phyloP scores from a whole-genome alignment of 2,888 invertebrate species.

The Erebia aethiops region DNA sequence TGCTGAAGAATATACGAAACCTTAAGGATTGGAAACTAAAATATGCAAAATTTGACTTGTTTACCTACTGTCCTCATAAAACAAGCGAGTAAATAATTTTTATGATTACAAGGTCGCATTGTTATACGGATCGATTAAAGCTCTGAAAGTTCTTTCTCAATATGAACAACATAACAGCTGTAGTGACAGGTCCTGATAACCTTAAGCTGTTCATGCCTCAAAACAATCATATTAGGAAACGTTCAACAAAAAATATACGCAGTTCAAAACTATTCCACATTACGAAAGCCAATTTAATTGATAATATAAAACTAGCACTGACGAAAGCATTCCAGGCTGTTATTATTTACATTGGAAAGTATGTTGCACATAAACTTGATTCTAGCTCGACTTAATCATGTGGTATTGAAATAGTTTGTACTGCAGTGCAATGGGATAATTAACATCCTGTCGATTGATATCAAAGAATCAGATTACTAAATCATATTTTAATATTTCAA shows the following conservation, averaged over 20 bases:
- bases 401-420: constrained; percentile 30
- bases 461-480: constrained; percentile 18
- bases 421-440: constrained; percentile 23
- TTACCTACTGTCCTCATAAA: constrained; percentile 12
- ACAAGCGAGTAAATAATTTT: neutral
- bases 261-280: constrained; percentile 29
- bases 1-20: neutral
- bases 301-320: constrained; percentile 43
- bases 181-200: constrained; percentile 24
- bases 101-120: constrained; percentile 11
- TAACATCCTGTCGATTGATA: constrained; percentile 21
- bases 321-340: constrained; percentile 46
- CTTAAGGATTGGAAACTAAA: neutral
- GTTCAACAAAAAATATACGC: constrained; percentile 8
- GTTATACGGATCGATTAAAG: constrained; percentile 7
- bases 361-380: constrained; percentile 39
- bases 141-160: constrained; percentile 24
- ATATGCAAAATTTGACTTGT: constrained; percentile 1
- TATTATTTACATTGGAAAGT: constrained; percentile 39
- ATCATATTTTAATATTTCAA: constrained; percentile 6
- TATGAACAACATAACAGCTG: constrained; percentile 10
- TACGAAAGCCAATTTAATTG: constrained; percentile 45
- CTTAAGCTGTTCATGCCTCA: constrained; percentile 21
- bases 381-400: constrained; percentile 31
- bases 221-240: constrained; percentile 30